Evolutionary conservation across 2,797 vertebrate species (phyloP).

Genomic region (Halcyon leucocephala): DNA sequence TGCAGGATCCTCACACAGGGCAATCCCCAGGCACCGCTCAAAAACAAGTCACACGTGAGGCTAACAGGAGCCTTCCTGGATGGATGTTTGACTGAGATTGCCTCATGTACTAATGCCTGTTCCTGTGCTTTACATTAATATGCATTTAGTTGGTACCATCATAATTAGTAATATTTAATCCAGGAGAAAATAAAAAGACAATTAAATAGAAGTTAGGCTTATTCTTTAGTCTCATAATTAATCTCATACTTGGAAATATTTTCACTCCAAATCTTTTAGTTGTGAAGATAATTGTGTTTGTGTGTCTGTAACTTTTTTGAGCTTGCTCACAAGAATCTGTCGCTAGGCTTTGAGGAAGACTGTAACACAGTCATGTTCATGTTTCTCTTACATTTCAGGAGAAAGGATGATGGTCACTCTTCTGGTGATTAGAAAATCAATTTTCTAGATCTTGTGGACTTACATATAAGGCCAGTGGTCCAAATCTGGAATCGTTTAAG

Average conservation of each 20-base stretch:
- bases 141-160: constrained; percentile 10
- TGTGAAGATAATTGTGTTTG: neutral
- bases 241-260: neutral
- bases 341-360: neutral
- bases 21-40: neutral
- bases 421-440: fast-evolving
- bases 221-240: neutral
- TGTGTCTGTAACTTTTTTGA: neutral
- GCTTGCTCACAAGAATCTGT: neutral
- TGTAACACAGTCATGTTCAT: neutral
- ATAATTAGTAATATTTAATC: neutral
- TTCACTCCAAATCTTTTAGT: neutral
- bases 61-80: neutral
- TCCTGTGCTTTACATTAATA: neutral
- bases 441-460: neutral
- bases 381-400: neutral
- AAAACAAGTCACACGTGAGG: constrained; percentile 7
- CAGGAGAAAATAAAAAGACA: neutral
- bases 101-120: neutral
- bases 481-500: neutral
- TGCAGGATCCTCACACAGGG: constrained; percentile 1
- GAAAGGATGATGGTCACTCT: neutral
- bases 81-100: constrained; percentile 2
- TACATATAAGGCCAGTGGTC: neutral
- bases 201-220: constrained; percentile 30